phyloP scores from a whole-genome alignment of 1,140 invertebrate species.

The Maniola jurtina region DNA sequence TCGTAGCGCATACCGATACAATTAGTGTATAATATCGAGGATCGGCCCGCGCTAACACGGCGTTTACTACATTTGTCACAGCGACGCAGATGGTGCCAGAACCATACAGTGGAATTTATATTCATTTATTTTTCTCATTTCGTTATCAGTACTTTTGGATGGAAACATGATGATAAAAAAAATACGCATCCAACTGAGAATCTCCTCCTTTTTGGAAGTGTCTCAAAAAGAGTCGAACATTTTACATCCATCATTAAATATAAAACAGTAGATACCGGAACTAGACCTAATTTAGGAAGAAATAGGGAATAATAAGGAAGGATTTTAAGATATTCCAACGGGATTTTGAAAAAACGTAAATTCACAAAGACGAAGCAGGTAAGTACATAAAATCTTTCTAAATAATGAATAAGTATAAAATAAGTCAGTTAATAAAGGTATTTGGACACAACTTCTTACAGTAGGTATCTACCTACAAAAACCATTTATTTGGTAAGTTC shows the following conservation, averaged over 20 bases:
- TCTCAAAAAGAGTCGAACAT: too few species aligned
- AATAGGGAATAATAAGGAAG: too few species aligned
- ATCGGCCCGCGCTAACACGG: constrained; percentile 55
- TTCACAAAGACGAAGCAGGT: neutral
- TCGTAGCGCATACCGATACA: constrained; percentile 52
- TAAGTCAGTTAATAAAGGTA: too few species aligned
- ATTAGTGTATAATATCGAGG: constrained; percentile 58
- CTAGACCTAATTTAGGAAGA: too few species aligned
- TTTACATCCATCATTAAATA: too few species aligned
- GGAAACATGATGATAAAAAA: neutral
- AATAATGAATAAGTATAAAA: too few species aligned
- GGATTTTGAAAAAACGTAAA: neutral
- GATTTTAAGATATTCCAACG: neutral
- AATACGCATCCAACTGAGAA: neutral
- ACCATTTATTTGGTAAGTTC: constrained; percentile 16
- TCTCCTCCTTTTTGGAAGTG: neutral
- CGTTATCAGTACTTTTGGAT: neutral
- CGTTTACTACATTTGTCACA: constrained; percentile 68
- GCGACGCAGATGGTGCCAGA: constrained; percentile 31
- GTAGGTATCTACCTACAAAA: neutral
- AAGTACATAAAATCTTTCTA: too few species aligned
- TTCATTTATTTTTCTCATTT: neutral
- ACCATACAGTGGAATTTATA: constrained; percentile 1
- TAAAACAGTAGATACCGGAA: too few species aligned
- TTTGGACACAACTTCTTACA: too few species aligned